phyloP scores from a whole-genome alignment of 2,797 vertebrate species.

The Antrozous pallidus region DNA sequence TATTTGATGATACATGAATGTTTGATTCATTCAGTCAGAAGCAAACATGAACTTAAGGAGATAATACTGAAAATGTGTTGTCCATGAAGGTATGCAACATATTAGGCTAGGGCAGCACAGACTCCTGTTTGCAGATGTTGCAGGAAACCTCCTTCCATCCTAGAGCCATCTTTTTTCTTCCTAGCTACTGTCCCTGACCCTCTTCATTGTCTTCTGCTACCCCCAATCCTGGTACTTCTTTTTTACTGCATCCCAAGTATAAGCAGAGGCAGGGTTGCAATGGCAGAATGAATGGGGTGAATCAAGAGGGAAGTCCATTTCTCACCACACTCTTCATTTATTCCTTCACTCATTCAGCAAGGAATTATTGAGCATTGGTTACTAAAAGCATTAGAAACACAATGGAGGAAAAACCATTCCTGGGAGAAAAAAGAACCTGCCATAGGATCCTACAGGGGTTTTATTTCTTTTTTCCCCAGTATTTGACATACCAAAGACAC shows the following conservation, averaged over 20 bases:
- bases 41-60: not conserved
- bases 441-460: not conserved
- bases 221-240: not conserved
- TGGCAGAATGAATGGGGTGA: not conserved
- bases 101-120: fast-evolving
- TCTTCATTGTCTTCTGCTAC: no score
- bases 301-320: not conserved
- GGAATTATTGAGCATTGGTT: fast-evolving
- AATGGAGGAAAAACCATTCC: not conserved
- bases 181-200: not conserved
- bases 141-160: not conserved
- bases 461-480: not conserved
- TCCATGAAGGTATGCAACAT: fast-evolving
- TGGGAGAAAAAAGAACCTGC: not conserved
- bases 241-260: not conserved
- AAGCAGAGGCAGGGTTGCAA: not conserved
- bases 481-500: not conserved
- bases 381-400: not conserved
- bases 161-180: not conserved
- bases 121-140: fast-evolving
- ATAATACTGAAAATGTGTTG: not conserved
- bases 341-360: not conserved
- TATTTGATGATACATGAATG: not conserved
- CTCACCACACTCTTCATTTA: not conserved
- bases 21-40: not conserved